Base-by-base conservation (phyloP, 2,113 vertebrate genomes). In the Archilochus colubris region DNA sequence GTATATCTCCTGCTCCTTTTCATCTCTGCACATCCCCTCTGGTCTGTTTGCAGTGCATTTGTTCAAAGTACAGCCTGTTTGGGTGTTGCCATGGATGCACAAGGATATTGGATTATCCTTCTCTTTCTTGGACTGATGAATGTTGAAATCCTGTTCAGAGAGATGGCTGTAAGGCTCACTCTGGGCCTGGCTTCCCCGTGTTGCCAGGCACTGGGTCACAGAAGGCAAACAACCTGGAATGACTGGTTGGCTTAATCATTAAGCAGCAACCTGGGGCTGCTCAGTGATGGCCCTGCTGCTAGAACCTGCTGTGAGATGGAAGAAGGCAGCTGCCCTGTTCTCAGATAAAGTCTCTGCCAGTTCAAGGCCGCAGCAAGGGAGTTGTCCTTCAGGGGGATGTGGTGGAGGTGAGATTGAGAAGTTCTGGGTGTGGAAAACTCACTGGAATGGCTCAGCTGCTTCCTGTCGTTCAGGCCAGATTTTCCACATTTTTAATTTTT, bases 161-260 rank as follows among this genome's bases (percentile, higher is more conserved):
- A 77, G 70, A 63, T 72, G 77, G 14, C 54, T 38, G 18, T 31
- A 54, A 67, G 46, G 54, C 50, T 74, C 20, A 8, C 28, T 59
- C 59, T 43, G 19, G 24, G 28, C 24, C 30, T 15, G 40, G 40
- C 63, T 22, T 22, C 57, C 40, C 73, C 48, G 1, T 30, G 3
- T 0, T 55, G 82, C 2, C 3, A 11, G n/a, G 62, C 30, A 7
- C 21, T 16, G 90, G 40, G 61, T 40, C 38, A 55, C 46, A 58
- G 54, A 79, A 83, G 64, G 89, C 81, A 86, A 91, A 51, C 58
- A 78, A 3, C 44, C 16, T 82, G 69, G 61, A 66, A 5, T 58
- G 66, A 50, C 73, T 67, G 69, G 19, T 74, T 88, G 83, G 78
- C 77, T 95, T 95, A 87, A 94, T 95, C 59, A 84, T 80, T 95